Percentiles rank a stretch among this genome's conserved stretches.
These are phyloP conservation scores for Eupsilia transversa DNA, from an alignment of 2,888 invertebrate genomes.

Conservation along the genomic window DNA sequence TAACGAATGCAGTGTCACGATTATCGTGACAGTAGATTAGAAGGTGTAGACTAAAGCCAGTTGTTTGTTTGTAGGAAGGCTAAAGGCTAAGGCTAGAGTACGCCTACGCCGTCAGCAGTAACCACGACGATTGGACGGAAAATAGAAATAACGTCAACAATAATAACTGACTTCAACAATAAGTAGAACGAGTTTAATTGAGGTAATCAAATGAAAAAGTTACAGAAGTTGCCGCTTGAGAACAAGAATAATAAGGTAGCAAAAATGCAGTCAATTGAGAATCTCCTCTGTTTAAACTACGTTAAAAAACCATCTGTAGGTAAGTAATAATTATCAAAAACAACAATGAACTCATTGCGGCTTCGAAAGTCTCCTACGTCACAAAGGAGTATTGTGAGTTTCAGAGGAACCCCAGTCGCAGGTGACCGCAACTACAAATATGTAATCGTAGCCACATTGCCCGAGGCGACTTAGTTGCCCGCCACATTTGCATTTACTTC, in stretches of 20 bases:
- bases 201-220: neutral
- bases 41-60: constrained; percentile 48
- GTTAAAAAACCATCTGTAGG: neutral
- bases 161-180: constrained; percentile 5
- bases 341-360: constrained; percentile 21
- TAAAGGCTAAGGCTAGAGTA: constrained; percentile 46
- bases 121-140: constrained; percentile 3
- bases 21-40: constrained; percentile 60
- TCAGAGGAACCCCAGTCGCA: constrained; percentile 29
- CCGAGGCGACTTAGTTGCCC: constrained; percentile 52
- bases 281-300: neutral
- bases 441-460: constrained; percentile 47
- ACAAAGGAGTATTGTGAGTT: constrained; percentile 46
- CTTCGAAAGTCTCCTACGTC: constrained; percentile 27
- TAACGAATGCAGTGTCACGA: constrained; percentile 56
- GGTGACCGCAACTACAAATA: constrained; percentile 56
- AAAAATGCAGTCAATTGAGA: neutral
- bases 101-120: constrained; percentile 40
- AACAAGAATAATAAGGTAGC: neutral
- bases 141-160: neutral
- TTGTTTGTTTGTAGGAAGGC: constrained; percentile 48
- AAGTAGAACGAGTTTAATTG: constrained; percentile 6
- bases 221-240: neutral
- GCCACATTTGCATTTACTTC: constrained; percentile 62
- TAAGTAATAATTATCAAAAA: constrained; percentile 7